Evolutionary conservation across 2,797 vertebrate species (phyloP), one percentile per base, ranked within the genome.

Genomic region (Lithobates sylvaticus): DNA sequence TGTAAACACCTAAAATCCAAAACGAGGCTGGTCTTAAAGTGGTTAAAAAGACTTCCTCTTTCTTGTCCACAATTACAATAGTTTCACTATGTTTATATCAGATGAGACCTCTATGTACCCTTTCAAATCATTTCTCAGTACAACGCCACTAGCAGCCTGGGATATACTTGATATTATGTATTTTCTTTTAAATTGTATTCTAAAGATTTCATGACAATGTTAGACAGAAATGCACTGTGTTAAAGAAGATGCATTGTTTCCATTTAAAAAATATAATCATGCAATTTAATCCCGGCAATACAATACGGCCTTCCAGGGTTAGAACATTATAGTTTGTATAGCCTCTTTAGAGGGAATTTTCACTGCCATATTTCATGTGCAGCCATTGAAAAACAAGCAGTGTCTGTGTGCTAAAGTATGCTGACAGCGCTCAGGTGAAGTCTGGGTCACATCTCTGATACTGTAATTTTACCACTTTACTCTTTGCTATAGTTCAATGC

Each of bases 341-440:
- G 42, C 36, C 50, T 85, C 26, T 78, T 72, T 82, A 42, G n/a
- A 61, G 72, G 75, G 82, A 72, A 73, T 87, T 85, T 88, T 36
- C 32, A 10, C 68, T 69, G n/a, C 61, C 70, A 81, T 87, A 84
- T 81, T 83, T 84, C 73, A 87, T 54, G 64, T 69, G 69, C 68
- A 75, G 77, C 75, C 65, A 72, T 70, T 81, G 75, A 82, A 86
- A 78, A 76, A 64, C 79, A 71, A 86, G 73, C 76, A 83, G 58
- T 64, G 79, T 87, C 84, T 91, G 89, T 91, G 89, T 87, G 88
- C 89, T 89, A 89, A 88, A 86, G 88, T 88, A 84, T 89, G 89
- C 88, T 90, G 90, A 85, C 78, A 87, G 81, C 71, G 84, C 84
- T 84, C 87, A 89, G 90, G 88, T 89, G 87, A 90, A 89, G 87